Evolutionary conservation across 2,888 invertebrate genomes (phyloP).

Genomic region (Dynastes grantii): DNA sequence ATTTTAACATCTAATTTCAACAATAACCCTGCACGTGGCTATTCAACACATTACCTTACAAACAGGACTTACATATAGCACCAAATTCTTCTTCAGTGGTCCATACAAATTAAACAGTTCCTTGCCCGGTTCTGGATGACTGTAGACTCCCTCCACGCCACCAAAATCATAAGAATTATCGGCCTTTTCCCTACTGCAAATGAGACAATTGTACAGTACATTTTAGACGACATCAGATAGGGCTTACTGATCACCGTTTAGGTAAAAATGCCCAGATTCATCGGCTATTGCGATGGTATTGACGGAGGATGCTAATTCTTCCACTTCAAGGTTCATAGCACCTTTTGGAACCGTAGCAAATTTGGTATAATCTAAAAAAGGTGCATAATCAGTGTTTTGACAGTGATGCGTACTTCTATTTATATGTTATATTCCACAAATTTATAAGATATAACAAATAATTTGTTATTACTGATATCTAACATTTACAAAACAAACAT

Average conservation of each 20-base stretch:
- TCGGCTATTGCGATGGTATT: conserved; percentile 76
- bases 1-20: too few relatives aligned
- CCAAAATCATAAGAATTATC: conserved; percentile 71
- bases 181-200: conserved; percentile 62
- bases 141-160: conserved; percentile 71
- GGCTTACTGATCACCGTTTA: conserved; percentile 77
- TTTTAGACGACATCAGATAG: conserved; percentile 12
- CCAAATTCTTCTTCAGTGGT: conserved; percentile 75
- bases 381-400: too few relatives aligned
- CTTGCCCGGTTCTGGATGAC: conserved; percentile 71
- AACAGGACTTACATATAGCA: conserved; percentile 73
- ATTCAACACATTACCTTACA: too few relatives aligned
- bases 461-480: background rate
- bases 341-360: conserved; percentile 75
- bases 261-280: conserved; percentile 72
- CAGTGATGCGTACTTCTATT: too few relatives aligned
- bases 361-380: conserved; percentile 72
- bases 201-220: background rate
- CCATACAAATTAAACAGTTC: conserved; percentile 78
- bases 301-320: conserved; percentile 73
- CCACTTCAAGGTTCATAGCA: conserved; percentile 75
- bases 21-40: too few relatives aligned
- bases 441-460: background rate
- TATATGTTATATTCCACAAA: too few relatives aligned
- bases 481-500: background rate